Conservation (phyloP, 2,797 vertebrate genomes). For the Sebastes hubbsi region DNA sequence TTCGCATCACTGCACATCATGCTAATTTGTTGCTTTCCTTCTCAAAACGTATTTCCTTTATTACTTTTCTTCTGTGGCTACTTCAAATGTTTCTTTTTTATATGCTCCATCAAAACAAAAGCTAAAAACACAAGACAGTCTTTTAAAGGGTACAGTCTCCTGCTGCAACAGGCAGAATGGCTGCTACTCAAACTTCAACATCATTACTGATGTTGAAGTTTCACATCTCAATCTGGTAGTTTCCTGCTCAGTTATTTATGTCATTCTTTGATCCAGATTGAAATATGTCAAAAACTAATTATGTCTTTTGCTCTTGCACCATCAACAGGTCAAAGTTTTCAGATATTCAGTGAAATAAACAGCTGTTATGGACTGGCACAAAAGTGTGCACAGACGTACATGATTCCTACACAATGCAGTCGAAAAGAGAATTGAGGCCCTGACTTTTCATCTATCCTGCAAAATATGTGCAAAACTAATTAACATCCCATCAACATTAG, state of each 20-base stretch:
- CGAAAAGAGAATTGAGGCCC: too few species aligned
- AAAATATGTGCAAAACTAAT: background rate
- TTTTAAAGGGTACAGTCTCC: background rate
- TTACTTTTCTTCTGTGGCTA: background rate
- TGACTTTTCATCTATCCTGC: background rate
- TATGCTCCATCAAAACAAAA: background rate
- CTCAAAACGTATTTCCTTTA: background rate
- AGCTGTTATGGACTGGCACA: background rate
- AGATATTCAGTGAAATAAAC: background rate
- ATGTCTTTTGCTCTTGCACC: background rate
- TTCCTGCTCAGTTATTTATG: background rate
- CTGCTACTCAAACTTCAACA: background rate
- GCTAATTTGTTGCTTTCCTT: background rate
- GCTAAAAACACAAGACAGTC: background rate
- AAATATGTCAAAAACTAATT: background rate
- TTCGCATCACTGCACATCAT: background rate
- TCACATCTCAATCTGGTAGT: background rate
- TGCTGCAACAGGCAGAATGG: background rate
- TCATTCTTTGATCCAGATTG: background rate
- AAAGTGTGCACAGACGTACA: background rate
- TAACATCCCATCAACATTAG: background rate
- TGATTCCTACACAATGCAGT: background rate
- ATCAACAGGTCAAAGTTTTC: background rate
- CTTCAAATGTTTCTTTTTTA: background rate
- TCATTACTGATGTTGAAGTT: too few species aligned